Base-by-base conservation (phyloP, 2,888 invertebrate genomes). In the Sesia bembeciformis region DNA sequence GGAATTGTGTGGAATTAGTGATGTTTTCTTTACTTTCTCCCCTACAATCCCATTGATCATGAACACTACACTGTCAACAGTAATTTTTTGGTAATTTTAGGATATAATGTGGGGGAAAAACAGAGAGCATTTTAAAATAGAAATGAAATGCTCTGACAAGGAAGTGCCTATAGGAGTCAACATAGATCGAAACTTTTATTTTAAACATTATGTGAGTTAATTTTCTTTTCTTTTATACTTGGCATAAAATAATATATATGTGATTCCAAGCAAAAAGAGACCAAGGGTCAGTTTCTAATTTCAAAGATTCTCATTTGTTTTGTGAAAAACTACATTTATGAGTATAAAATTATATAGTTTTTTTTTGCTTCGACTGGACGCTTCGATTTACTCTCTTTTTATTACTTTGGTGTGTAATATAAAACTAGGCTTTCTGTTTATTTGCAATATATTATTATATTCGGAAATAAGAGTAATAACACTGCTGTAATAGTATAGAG, bases 31-130 rank as follows among this genome's bases (percentile, higher is more conserved):
- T 23, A 23, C 2, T 23, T 42, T 42, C 42, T 7, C 5, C 23
- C 23, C 23, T 23, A 23, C 23, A 23, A 23, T 23, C 23, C 23
- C 23, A 23, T 23, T 23, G 7, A 42, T 42, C 5, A 7, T 42
- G 42, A 42, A 42, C 7, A 42, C 42, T 42, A 6, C 42, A 6
- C 7, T 6, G 5, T 49, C 23, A 49, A 49, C 5, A 5, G 7
- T n/a, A 8, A 8, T n/a, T 8, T n/a, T 49, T 49, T 8, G 5
- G 6, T 49, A n/a, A 5, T 53, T 56, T 54, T 61, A 87, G 87
- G 66, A 82, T 8, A 62, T 69, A 58, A 71, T 74, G 56, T 87
- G 87, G 85, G 55, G 70, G 38, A 84, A 78, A 68, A 88, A 87
- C 57, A 74, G 80, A 60, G 78, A 69, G 62, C 52, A 56, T 38